Evolutionary conservation across 2,797 vertebrate genomes (phyloP).

Genomic region (Micrastur ruficollis): DNA sequence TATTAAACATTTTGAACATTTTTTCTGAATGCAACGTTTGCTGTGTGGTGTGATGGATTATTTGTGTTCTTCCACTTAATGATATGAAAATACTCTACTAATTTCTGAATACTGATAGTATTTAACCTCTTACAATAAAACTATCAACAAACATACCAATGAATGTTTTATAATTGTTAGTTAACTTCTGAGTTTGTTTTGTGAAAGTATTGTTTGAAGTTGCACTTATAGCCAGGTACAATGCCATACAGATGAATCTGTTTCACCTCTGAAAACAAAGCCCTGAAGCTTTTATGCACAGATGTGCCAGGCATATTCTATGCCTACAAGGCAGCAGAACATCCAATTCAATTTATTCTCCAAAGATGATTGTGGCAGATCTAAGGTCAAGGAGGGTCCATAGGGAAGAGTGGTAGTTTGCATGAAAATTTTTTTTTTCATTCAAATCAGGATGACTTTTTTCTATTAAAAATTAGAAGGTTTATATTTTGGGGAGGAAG

Average conservation of each 20-base stretch:
- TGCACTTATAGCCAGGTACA: neutral
- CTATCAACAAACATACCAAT: neutral
- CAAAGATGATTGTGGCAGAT: neutral
- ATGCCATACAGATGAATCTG: neutral
- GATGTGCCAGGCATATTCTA: neutral
- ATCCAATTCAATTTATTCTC: neutral
- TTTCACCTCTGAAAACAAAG: neutral
- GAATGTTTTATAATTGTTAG: neutral
- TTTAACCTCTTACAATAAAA: constrained; percentile 3
- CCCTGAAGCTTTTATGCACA: neutral
- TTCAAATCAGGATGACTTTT: neutral
- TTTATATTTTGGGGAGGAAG: neutral
- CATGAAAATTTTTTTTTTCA: no score
- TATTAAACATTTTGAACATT: neutral
- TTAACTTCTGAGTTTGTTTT: neutral
- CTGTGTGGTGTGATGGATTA: neutral
- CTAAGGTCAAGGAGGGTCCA: neutral
- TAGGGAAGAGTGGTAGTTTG: neutral
- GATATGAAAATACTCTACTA: neutral
- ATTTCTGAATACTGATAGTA: neutral
- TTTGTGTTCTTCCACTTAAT: neutral
- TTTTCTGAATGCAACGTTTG: neutral
- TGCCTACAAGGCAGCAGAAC: neutral
- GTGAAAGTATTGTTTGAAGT: neutral
- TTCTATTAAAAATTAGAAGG: neutral